Percentiles rank a stretch among this genome's conserved stretches.
Evolutionary conservation across 2,113 vertebrate species (phyloP).

Genomic region (Cercopithecus mona): DNA sequence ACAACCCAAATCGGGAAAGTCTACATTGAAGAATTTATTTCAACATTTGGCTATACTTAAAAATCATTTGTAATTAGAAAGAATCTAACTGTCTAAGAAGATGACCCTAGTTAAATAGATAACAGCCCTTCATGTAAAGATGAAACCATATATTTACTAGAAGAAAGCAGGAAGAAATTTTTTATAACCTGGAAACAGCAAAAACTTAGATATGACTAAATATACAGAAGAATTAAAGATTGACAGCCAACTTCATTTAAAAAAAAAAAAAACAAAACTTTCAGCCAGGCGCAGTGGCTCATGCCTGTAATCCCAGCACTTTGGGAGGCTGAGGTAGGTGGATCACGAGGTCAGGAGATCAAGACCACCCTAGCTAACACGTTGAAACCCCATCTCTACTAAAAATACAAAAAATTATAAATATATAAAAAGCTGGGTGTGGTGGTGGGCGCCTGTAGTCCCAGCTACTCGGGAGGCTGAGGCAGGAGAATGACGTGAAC

Average conservation of each 20-base stretch:
- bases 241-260: neutral
- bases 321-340: too few species aligned
- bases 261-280: neutral
- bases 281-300: fast-evolving
- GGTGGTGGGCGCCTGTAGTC: too few species aligned
- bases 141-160: neutral
- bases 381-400: too few species aligned
- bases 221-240: neutral
- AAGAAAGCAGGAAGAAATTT: neutral
- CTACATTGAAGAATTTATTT: neutral
- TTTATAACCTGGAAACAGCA: neutral
- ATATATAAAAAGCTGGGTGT: too few species aligned
- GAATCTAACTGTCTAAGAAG: neutral
- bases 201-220: neutral
- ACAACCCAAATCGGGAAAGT: neutral
- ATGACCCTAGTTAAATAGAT: neutral
- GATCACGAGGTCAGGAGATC: too few species aligned
- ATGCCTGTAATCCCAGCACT: too few species aligned
- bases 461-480: too few species aligned
- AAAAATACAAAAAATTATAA: too few species aligned
- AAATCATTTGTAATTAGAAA: constrained; percentile 32
- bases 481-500: too few species aligned
- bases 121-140: neutral
- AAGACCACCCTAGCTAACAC: too few species aligned
- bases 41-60: neutral